phyloP scores from a whole-genome alignment of 2,113 vertebrate genomes.

The Gorsachius goisagi region DNA sequence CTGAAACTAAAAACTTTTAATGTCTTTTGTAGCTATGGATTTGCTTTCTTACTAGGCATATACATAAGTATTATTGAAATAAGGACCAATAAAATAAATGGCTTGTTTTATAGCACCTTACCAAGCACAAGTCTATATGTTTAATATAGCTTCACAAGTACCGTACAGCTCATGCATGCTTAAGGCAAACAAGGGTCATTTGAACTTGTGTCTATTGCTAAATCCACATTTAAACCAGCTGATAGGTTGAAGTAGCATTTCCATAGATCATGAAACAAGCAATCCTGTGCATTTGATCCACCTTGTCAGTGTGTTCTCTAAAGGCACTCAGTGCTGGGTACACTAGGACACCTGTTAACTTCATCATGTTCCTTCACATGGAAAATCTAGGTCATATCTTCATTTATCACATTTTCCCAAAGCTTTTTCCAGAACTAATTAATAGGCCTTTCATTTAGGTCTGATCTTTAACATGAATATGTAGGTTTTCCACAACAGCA shows the following conservation, averaged over 20 bases:
- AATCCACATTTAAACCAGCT: neutral
- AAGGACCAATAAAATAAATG: neutral
- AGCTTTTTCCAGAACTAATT: neutral
- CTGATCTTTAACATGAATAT: neutral
- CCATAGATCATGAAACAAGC: neutral
- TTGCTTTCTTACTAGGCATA: neutral
- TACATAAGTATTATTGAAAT: neutral
- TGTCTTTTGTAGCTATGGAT: neutral
- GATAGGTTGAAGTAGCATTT: neutral
- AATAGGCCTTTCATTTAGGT: neutral
- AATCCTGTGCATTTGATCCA: neutral
- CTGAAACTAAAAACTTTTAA: neutral
- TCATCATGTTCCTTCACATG: too few species aligned
- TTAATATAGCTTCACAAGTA: neutral
- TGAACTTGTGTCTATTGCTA: neutral
- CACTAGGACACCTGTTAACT: neutral
- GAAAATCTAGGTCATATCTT: neutral
- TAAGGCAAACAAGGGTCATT: neutral
- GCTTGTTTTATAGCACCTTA: neutral
- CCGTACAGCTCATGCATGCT: neutral
- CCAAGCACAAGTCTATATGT: neutral
- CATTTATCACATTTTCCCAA: neutral
- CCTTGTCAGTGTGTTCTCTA: neutral
- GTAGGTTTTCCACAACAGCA: neutral
- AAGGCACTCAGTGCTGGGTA: accelerated